phyloP scores from a whole-genome alignment of 2,113 vertebrate species.

The Tupaia chinensis region DNA sequence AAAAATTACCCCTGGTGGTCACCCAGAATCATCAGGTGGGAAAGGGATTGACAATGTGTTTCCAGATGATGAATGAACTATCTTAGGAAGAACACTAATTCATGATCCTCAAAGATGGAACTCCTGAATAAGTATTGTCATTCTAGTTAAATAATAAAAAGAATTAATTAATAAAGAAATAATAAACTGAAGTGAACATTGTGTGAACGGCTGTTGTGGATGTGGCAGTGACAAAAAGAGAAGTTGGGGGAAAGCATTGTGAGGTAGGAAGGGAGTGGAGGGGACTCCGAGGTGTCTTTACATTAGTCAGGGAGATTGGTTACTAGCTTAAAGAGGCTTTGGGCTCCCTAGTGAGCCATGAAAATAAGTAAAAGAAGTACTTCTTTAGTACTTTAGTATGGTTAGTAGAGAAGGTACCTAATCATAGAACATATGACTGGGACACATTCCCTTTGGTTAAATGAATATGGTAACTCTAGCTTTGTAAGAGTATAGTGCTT shows the following conservation, averaged over 20 bases:
- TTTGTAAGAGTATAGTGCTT: background rate
- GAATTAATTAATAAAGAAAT: background rate
- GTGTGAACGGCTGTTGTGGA: background rate
- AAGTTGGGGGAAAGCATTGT: background rate
- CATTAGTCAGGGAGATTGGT: background rate
- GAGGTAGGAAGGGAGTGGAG: accelerated
- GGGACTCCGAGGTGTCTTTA: background rate
- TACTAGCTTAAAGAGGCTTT: background rate
- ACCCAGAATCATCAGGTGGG: background rate
- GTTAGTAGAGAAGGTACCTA: background rate
- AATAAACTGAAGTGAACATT: background rate
- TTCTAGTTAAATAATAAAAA: background rate
- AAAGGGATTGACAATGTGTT: background rate
- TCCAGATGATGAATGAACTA: background rate
- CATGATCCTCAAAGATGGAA: background rate
- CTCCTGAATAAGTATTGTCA: background rate
- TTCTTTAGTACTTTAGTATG: background rate
- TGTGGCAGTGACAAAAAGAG: background rate
- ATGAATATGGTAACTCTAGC: background rate
- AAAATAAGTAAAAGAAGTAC: background rate
- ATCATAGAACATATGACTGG: background rate
- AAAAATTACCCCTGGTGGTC: background rate
- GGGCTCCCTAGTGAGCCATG: background rate
- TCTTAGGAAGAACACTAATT: background rate
- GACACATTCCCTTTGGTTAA: background rate